Evolutionary conservation across 2,113 vertebrate genomes (phyloP).

Genomic region (Canis aureus): DNA sequence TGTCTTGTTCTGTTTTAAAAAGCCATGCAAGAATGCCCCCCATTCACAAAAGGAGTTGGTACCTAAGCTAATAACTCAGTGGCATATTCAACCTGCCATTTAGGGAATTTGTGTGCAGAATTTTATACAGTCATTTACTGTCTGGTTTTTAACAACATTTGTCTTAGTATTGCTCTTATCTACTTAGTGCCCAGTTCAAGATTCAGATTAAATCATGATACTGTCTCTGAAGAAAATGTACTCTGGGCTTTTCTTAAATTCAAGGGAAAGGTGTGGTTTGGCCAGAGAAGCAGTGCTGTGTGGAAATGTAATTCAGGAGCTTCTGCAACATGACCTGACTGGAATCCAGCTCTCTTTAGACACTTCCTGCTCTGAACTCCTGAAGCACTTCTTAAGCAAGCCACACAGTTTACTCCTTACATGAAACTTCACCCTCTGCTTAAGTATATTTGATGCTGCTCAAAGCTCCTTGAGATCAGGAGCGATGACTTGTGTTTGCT

Average conservation of each 20-base stretch:
- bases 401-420: not conserved
- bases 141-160: slow-evolving; percentile 42
- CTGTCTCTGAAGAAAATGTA: slow-evolving; percentile 44
- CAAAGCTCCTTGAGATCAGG: not conserved
- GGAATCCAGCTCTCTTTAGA: slow-evolving; percentile 45
- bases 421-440: not conserved
- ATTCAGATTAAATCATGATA: slow-evolving; percentile 54
- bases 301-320: slow-evolving; percentile 45
- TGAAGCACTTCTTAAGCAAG: slow-evolving; percentile 23
- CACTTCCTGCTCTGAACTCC: slow-evolving; percentile 62
- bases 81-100: not conserved
- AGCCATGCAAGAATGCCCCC: slow-evolving; percentile 72
- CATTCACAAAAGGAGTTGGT: slow-evolving; percentile 56
- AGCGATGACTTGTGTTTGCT: not conserved
- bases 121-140: not conserved
- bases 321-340: slow-evolving; percentile 55
- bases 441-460: not conserved
- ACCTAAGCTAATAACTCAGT: slow-evolving; percentile 51
- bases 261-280: slow-evolving; percentile 67
- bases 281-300: not conserved
- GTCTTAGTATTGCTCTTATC: not conserved
- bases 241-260: slow-evolving; percentile 50
- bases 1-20: slow-evolving; percentile 73
- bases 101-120: slow-evolving; percentile 15
- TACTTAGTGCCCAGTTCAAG: not conserved